Conservation (phyloP, 2,888 invertebrate species). For the Drosophila kambysellisi region DNA sequence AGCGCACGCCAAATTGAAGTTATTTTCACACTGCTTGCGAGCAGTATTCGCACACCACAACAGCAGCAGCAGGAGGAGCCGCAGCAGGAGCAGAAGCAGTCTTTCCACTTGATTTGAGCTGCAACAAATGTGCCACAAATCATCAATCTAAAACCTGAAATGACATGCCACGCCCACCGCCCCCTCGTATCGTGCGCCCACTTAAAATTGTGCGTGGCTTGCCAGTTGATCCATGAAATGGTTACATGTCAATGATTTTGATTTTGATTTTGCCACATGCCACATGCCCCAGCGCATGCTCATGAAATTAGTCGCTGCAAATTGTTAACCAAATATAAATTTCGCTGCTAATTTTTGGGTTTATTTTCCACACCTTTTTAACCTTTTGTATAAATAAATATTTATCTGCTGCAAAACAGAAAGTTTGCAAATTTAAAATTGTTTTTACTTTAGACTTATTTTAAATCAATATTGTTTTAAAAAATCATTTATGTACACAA, state of each 20-base stretch:
- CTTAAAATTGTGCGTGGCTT: slow-evolving; percentile 21
- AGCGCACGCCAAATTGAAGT: slow-evolving; percentile 58
- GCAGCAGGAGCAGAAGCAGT: slow-evolving; percentile 28
- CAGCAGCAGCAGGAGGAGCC: slow-evolving; percentile 7
- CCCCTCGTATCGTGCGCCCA: neutral
- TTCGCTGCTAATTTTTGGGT: slow-evolving; percentile 13
- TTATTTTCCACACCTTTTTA: neutral
- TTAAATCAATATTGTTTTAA: slow-evolving; percentile 17
- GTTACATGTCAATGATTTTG: slow-evolving; percentile 69
- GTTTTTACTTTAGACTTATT: slow-evolving; percentile 27
- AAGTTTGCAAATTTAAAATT: slow-evolving; percentile 8
- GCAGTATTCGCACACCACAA: slow-evolving; percentile 52
- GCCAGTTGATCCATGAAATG: slow-evolving; percentile 70
- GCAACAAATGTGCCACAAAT: slow-evolving; percentile 35
- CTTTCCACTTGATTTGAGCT: slow-evolving; percentile 62
- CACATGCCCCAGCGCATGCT: slow-evolving; percentile 7
- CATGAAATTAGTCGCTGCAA: slow-evolving; percentile 43
- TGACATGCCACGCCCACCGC: slow-evolving; percentile 3
- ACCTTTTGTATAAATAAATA: neutral
- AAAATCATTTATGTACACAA: neutral
- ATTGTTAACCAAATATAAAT: neutral
- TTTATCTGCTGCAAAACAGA: neutral
- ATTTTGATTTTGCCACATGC: slow-evolving; percentile 25
- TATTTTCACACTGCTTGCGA: slow-evolving; percentile 44
- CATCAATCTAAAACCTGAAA: slow-evolving; percentile 13